phyloP scores from a whole-genome alignment of 1,140 invertebrate genomes.

The Pissodes strobi region DNA sequence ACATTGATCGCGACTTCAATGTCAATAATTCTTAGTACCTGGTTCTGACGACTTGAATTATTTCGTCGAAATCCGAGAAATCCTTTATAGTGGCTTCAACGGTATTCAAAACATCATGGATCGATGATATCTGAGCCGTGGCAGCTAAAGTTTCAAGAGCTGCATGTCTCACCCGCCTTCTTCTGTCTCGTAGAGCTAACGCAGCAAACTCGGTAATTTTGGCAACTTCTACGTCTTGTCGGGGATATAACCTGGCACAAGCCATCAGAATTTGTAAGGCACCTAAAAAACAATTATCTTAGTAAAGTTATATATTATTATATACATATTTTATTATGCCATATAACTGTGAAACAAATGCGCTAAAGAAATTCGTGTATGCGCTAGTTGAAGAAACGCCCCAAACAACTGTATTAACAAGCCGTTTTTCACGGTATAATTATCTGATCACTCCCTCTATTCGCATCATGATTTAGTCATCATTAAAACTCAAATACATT shows the following conservation, averaged over 20 bases:
- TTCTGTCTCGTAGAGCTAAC: conserved; percentile 67
- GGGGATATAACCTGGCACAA: conserved; percentile 77
- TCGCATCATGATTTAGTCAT: too few species aligned
- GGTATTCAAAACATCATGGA: conserved; percentile 58
- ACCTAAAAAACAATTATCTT: conserved; percentile 62
- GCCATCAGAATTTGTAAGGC: conserved; percentile 77
- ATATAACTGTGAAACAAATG: too few species aligned
- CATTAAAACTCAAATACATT: too few species aligned
- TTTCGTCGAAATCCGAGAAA: conserved; percentile 54
- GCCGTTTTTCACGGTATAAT: too few species aligned
- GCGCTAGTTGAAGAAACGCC: too few species aligned
- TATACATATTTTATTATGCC: background rate
- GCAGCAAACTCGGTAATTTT: conserved; percentile 63
- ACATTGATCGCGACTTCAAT: too few species aligned
- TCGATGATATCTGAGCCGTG: conserved; percentile 72
- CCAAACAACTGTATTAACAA: too few species aligned
- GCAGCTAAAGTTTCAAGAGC: conserved; percentile 80
- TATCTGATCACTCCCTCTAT: too few species aligned
- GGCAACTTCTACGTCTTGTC: conserved; percentile 75
- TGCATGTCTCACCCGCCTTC: conserved; percentile 75
- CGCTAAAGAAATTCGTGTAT: too few species aligned
- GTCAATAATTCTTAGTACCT: too few species aligned
- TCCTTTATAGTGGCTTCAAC: conserved; percentile 56
- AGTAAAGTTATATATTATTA: background rate
- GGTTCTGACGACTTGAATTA: conserved; percentile 60